Base-by-base conservation (phyloP, 2,888 invertebrate species). In the Lysandra coridon region DNA sequence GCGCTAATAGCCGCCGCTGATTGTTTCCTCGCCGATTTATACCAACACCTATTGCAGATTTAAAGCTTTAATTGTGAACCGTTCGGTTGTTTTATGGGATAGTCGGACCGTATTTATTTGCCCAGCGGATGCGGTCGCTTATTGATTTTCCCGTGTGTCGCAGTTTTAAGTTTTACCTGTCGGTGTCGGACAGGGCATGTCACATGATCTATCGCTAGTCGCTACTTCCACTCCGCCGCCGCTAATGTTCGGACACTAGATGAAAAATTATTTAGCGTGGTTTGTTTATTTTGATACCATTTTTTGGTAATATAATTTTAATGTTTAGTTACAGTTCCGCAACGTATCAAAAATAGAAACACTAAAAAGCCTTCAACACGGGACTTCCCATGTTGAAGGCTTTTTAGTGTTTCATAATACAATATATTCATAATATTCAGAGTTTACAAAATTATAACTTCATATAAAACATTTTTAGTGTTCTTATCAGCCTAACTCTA, bases 41-140 rank as follows among this genome's bases (percentile, higher is more conserved):
- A 91, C 93, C 94, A 94, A 94, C 94, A 94, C 94, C 94, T 94
- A 94, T 94, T 93, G 94, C 94, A 94, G 94, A 94, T 94, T 94
- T 94, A 94, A 94, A 92, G 94, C 92, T 91, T 94, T 94, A 94
- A 94, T 94, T 94, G 94, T 93, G 92, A 94, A 92, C 94, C 93
- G 93, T 94, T 92, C 92, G 88, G 90, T 91, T 94, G 94, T 92
- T 94, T 94, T 94, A 94, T 94, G 93, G 94, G 93, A 94, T 94
- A 94, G 94, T 92, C 92, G 85, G 81, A 80, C 89, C 86, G 89
- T 93, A 93, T 94, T 94, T 93, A 93, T 94, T 91, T 88, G 90
- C 86, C 75, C 90, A 88, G 89, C 88, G 86, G 86, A 85, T 92
- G 93, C 86, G 93, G 93, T 91, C 89, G 87, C 87, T 90, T 92